Base-by-base conservation (phyloP, 2,113 vertebrate genomes). In the Edolisoma coerulescens region DNA sequence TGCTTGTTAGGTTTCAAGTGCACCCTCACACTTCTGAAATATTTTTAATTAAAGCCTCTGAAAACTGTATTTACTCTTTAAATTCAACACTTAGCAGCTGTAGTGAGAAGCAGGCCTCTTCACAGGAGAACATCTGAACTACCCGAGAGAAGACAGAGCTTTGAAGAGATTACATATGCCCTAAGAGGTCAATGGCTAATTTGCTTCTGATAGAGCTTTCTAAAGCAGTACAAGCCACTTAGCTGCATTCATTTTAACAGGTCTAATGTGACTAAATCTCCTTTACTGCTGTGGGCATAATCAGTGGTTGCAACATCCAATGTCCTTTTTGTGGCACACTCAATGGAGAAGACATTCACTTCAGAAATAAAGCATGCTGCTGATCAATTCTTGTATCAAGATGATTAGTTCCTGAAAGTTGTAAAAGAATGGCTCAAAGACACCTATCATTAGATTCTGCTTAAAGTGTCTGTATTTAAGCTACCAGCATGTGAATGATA, bases 11-110 rank as follows among this genome's bases (percentile, higher is more conserved):
- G 30, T 83, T 94, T 96, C 73, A 63, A 95, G 50, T 83, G 89
- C 63, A 70, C 30, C 56, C 47, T 84, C 37, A 52, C 84, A 90
- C 91, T 94, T 88, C 41, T 61, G 50, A 82, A 83, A 83, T 70
- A 30, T 79, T 91, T 94, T 95, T 74, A 95, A 89, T 85, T 96
- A 85, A 87, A 90, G 14, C 13, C 15, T 45, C 47, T 91, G 64
- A 54, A 91, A 95, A 53, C 50, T 64, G 37, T 84, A 54, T 96
- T 95, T 93, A 88, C 67, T 86, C 60, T 92, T 80, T 60, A 70
- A 92, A 78, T 95, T 79, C 41, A 73, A 30, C 28, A n/a, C 13
- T 88, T 84, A 73, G 70, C 44, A 81, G 60, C 16, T 84, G 60
- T 63, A 65, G 33, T 70, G 79, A 88, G 75, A 77, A 47, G 50